Conservation (phyloP, 2,797 vertebrate genomes). For the Cuniculus paca region DNA sequence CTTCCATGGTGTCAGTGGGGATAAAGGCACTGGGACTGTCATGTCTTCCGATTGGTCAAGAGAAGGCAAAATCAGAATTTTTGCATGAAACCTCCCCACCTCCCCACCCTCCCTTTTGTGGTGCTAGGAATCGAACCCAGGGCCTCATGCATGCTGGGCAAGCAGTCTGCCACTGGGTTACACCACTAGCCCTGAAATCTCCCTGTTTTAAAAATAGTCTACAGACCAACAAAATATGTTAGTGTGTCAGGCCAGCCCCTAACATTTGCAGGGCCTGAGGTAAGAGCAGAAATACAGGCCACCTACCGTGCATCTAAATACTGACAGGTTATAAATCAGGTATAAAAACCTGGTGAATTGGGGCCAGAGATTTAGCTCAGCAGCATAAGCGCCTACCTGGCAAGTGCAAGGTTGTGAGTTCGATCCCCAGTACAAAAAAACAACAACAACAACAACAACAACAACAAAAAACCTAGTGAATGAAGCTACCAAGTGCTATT, state of each 20-base stretch:
- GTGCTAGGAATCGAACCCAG: neutral
- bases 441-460: no score
- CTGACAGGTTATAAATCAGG: neutral
- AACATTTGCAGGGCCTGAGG: neutral
- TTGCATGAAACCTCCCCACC: neutral
- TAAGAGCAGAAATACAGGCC: neutral
- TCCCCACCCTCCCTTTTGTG: neutral
- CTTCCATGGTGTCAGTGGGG: neutral
- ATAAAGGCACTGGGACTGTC: neutral
- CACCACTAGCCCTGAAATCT: neutral
- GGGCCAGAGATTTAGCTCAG: no score
- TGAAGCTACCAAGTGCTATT: neutral
- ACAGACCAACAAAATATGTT: neutral
- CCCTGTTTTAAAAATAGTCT: conserved; percentile 27
- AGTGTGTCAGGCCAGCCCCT: neutral
- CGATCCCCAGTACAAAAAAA: no score
- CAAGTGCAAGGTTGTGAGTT: no score
- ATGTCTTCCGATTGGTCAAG: neutral
- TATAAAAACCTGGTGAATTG: neutral
- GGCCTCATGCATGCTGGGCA: neutral
- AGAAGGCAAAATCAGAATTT: conserved; percentile 31
- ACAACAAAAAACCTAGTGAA: neutral
- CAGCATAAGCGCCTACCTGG: no score
- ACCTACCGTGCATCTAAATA: neutral
- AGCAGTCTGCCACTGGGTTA: neutral